A percentile compares a stretch with the other conserved stretches of the same genome.
phyloP scores from a whole-genome alignment of 53 echinoderm and acorn worm species.

The Apostichopus leukothele region DNA sequence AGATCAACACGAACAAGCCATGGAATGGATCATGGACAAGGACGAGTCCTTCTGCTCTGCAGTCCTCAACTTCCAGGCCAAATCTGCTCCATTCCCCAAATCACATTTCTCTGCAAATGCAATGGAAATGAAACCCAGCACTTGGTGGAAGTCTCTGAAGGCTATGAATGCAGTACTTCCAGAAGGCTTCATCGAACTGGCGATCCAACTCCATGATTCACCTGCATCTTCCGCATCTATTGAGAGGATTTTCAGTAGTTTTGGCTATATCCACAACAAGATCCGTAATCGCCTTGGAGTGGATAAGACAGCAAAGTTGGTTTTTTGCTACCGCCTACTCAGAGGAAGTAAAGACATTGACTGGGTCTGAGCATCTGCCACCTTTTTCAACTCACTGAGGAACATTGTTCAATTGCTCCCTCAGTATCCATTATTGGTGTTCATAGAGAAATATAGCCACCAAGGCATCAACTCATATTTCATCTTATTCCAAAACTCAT shows the following conservation, averaged over 20 bases:
- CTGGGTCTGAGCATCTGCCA: slow-evolving; percentile 13
- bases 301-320: slow-evolving; percentile 41
- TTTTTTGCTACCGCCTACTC: background rate
- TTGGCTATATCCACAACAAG: slow-evolving; percentile 39
- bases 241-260: slow-evolving; percentile 13
- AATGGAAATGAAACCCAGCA: slow-evolving; percentile 22
- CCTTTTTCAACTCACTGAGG: background rate
- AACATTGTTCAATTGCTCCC: slow-evolving; percentile 6
- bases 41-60: slow-evolving; percentile 13
- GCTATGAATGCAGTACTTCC: background rate
- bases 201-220: background rate
- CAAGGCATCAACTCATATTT: no score
- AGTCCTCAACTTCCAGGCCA: slow-evolving; percentile 13
- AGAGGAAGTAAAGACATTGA: background rate
- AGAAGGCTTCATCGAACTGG: slow-evolving; percentile 4
- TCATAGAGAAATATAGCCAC: no score
- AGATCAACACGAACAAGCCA: background rate
- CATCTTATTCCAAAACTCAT: no score
- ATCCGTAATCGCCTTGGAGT: slow-evolving; percentile 40
- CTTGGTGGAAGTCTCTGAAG: background rate
- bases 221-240: slow-evolving; percentile 47
- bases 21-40: background rate
- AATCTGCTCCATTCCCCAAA: background rate
- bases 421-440: background rate
- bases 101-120: slow-evolving; percentile 23